Evolutionary conservation across 92 coral and sea anemone genomes (phyloP).

Genomic region (Phenganax subtilis): DNA sequence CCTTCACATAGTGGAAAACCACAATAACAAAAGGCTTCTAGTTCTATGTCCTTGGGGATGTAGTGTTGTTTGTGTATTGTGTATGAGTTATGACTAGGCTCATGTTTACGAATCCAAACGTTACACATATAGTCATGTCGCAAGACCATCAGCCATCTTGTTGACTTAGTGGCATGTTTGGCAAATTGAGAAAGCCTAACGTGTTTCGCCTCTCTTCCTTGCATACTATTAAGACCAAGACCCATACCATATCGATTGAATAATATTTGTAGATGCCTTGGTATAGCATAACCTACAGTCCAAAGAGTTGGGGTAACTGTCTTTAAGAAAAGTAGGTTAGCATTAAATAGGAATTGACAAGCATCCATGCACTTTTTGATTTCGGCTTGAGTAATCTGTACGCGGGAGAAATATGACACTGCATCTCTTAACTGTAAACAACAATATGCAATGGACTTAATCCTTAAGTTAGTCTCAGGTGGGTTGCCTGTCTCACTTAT

Average conservation of each 20-base stretch:
- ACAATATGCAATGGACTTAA: conserved; percentile 51
- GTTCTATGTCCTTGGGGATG: conserved; percentile 39
- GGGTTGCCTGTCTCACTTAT: conserved; percentile 27
- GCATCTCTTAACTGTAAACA: conserved; percentile 55
- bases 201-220: conserved; percentile 58
- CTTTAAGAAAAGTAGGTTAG: conserved; percentile 40
- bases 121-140: conserved; percentile 55
- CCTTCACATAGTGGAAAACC: conserved; percentile 44
- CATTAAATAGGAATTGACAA: conserved; percentile 51
- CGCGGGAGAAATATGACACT: conserved; percentile 52
- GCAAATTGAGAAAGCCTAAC: conserved; percentile 55
- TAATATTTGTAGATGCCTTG: conserved; percentile 47
- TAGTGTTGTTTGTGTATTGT: conserved; percentile 47
- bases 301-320: conserved; percentile 59
- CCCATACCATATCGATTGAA: conserved; percentile 56
- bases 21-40: conserved; percentile 45
- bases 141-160: conserved; percentile 52
- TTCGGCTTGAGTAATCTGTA: conserved; percentile 22
- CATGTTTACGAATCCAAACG: conserved; percentile 50
- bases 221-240: conserved; percentile 61
- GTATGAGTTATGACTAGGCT: conserved; percentile 45
- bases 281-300: conserved; percentile 69
- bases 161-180: conserved; percentile 50
- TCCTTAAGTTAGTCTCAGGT: conserved; percentile 45
- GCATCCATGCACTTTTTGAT: conserved; percentile 10